Evolutionary conservation across 2,113 vertebrate species (phyloP), one percentile per base, ranked within the genome.

Genomic region (Nibea coibor): DNA sequence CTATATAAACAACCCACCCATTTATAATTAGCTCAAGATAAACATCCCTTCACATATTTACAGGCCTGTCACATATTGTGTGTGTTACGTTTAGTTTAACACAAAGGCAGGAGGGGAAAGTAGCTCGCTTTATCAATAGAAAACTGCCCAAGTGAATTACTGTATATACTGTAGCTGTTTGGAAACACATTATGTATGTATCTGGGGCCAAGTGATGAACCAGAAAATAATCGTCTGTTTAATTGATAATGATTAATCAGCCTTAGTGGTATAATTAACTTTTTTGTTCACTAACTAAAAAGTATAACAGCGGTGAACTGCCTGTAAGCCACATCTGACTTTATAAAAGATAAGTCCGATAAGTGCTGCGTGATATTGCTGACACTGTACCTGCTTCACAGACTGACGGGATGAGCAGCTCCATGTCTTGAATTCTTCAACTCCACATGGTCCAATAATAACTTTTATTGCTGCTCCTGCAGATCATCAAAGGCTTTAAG

Each of bases 401-500:
- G 28, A 47, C 17, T 5, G 72, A 84, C 54, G 61, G 48, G 47
- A 62, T 17, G 7, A 66, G 26, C 63, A 82, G n/a, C 84, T 76
- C 80, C 75, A 75, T 71, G 64, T 28, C 24, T 4, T 16, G 26
- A 76, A 28, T 19, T 57, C 71, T 83, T 50, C 47, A 56, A 50
- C 71, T 78, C 76, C 22, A 3, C 72, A 71, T 72, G 80, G 35
- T 51, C 57, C 59, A 7, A 80, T 78, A 65, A 76, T 65, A 85
- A 28, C 53, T 66, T 56, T 54, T 53, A 72, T 31, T 64, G 28
- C 69, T 72, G 70, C 74, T 87, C 50, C 75, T 42, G 42, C 72
- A 77, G 48, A 84, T 84, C 72, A 76, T 77, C 71, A 87, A 42
- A 74, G 74, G 57, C 64, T 56, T 56, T 43, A 50, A 35, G 57